Percentiles rank a stretch among this genome's conserved stretches.
Conservation (phyloP, 2,888 invertebrate genomes). For the Phortica okadai region DNA sequence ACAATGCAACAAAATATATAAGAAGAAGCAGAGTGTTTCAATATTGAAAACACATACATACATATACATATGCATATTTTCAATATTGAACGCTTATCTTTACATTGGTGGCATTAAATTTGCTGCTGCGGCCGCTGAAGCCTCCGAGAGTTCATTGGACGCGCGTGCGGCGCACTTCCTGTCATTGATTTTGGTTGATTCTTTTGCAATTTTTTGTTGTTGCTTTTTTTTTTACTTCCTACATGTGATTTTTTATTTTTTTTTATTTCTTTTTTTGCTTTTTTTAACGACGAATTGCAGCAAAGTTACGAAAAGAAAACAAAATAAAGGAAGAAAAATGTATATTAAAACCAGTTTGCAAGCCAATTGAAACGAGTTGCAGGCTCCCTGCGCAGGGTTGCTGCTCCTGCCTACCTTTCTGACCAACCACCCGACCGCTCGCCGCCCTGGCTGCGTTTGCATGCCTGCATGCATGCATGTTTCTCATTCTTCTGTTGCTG, state of each 20-base stretch:
- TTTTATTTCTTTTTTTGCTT: background rate
- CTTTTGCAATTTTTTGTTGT: background rate
- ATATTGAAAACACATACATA: background rate
- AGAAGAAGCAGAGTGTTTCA: no score
- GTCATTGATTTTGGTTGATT: background rate
- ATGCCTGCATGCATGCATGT: background rate
- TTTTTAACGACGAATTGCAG: background rate
- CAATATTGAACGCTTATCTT: background rate
- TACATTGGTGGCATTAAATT: no score
- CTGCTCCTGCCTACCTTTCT: background rate
- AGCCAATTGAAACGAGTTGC: constrained; percentile 18
- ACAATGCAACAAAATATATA: no score
- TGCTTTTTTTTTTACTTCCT: background rate
- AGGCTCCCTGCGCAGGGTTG: background rate
- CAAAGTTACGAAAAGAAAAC: background rate
- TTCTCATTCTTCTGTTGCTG: background rate
- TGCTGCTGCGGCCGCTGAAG: background rate
- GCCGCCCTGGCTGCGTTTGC: no score
- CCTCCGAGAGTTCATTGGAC: background rate
- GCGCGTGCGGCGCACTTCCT: background rate
- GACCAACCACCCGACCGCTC: no score
- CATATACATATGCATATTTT: background rate
- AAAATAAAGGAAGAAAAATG: background rate
- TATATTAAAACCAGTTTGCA: constrained; percentile 16
- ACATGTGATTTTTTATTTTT: background rate